Evolutionary conservation across 2,113 vertebrate species (phyloP).

Genomic region (Elaphurus davidianus): DNA sequence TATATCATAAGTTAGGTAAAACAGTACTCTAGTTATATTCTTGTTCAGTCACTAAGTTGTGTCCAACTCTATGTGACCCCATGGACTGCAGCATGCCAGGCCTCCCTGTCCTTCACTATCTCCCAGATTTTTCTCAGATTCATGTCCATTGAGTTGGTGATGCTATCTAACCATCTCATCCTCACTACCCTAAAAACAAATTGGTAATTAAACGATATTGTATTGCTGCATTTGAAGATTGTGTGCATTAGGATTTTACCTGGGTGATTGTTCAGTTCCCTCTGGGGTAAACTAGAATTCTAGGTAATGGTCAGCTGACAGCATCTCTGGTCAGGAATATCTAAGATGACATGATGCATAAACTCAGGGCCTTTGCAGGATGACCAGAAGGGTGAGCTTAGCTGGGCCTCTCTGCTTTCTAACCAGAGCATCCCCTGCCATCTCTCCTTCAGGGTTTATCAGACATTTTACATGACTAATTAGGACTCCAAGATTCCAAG

Average conservation of each 20-base stretch:
- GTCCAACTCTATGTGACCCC: neutral
- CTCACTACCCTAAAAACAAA: neutral
- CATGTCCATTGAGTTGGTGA: neutral
- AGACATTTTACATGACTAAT: neutral
- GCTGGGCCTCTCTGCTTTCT: accelerated
- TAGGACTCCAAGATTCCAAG: neutral
- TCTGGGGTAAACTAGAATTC: accelerated
- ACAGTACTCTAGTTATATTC: neutral
- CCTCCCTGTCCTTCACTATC: neutral
- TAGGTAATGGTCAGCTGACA: accelerated
- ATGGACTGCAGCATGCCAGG: accelerated
- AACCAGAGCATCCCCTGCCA: neutral
- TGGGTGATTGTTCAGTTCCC: neutral
- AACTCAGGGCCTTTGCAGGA: accelerated
- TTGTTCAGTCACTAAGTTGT: neutral
- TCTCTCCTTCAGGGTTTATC: neutral
- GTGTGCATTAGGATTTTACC: neutral
- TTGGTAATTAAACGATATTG: accelerated
- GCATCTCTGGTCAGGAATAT: neutral
- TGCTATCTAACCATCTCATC: neutral
- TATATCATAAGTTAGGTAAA: neutral
- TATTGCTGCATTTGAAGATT: neutral
- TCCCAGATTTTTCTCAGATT: neutral
- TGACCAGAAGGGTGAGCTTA: neutral
- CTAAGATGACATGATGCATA: neutral